Percentiles rank a stretch among this genome's conserved stretches.
phyloP scores from a whole-genome alignment of 1,140 invertebrate genomes.

The Melanaphis sacchari region DNA sequence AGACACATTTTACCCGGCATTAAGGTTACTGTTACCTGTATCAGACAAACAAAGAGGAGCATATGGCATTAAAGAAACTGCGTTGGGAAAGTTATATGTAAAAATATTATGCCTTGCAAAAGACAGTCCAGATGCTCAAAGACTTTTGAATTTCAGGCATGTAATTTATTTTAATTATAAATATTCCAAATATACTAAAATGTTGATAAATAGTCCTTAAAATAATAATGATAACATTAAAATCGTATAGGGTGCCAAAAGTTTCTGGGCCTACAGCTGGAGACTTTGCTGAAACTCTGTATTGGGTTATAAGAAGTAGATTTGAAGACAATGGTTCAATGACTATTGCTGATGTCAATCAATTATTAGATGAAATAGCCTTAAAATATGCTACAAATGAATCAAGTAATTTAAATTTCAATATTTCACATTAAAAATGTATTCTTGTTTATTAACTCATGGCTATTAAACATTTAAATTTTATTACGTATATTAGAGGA shows the following conservation, averaged over 20 bases:
- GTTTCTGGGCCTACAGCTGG: conserved; percentile 61
- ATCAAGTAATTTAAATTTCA: conserved; percentile 63
- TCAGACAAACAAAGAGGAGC: conserved; percentile 71
- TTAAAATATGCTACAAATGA: conserved; percentile 67
- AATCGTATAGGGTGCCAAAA: conserved; percentile 25
- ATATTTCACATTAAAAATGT: background rate
- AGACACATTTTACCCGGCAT: conserved; percentile 72
- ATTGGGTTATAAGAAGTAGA: conserved; percentile 72
- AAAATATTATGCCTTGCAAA: conserved; percentile 73
- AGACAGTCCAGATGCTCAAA: conserved; percentile 72
- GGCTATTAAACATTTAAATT: background rate
- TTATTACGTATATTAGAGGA: conserved; percentile 61
- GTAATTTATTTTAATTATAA: background rate
- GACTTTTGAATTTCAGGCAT: conserved; percentile 70
- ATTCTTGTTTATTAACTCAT: background rate
- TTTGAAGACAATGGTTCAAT: conserved; percentile 67
- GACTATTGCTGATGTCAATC: conserved; percentile 73
- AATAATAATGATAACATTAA: background rate
- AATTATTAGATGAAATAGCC: conserved; percentile 75
- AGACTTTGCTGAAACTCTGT: conserved; percentile 80
- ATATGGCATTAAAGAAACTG: conserved; percentile 73
- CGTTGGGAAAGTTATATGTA: conserved; percentile 73
- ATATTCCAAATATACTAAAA: background rate
- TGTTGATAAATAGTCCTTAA: background rate
- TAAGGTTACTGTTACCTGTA: conserved; percentile 76